Evolutionary conservation across 2,113 vertebrate genomes (phyloP), one percentile per base, ranked within the genome.

Genomic region (Parus major): DNA sequence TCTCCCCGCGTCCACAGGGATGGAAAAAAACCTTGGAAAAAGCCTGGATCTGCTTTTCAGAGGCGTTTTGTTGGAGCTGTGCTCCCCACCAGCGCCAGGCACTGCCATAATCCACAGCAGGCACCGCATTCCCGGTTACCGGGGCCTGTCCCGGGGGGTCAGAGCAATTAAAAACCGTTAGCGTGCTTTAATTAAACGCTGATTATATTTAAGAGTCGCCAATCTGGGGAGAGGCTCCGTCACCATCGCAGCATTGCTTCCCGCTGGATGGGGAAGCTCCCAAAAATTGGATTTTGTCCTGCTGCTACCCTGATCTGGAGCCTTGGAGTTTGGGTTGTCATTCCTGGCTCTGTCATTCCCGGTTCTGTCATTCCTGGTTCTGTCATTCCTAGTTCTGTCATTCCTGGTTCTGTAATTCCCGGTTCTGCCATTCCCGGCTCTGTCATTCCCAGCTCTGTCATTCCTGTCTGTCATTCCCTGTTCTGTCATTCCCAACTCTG

Each of bases 281-380:
- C 47, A 36, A 46, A 82, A 82, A 33, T 4, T 7, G 27, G 9
- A 20, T 5, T 39, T 46, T 36, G 33, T 63, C 17, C 19, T 2
- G 2, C 11, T 2, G 23, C 36, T 22, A 8, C 41, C 3, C 41
- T 1, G 0, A 25, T 0, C 4, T 1, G 1, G 16, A 72, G 33
- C 10, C 4, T 0, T 0, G 31, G 66, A 8, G 18, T 2, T 44
- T 19, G 47, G 46, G n/a, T 36, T 0, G 3, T 3, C 65, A 18
- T 49, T 46, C 47, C 39, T 12, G 39, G 39, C 11, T 3, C 68
- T 19, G 27, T 1, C 11, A n/a, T 66, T 39, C 39, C 39, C 11
- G 39, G 11, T 12, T 39, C 39, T 5, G 11, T 39, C 39, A 39
- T 39, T 39, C 39, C 39, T 5, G 39, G 39, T 12, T 39, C 11